phyloP scores from a whole-genome alignment of 2,797 vertebrate species.

The Typhlichthys subterraneus region DNA sequence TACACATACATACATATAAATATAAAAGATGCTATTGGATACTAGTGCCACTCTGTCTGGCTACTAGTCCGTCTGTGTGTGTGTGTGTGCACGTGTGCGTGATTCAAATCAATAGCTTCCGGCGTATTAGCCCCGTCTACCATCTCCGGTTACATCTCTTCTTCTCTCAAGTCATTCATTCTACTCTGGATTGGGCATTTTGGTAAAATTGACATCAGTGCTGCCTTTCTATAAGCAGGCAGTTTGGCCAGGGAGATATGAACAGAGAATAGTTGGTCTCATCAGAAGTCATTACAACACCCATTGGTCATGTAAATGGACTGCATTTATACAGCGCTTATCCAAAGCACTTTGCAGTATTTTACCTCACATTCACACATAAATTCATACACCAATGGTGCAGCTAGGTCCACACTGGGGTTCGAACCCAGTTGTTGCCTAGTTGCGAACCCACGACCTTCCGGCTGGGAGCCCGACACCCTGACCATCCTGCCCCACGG shows the following conservation, averaged over 20 bases:
- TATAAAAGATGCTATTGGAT: neutral
- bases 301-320: neutral
- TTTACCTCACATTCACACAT: too few species aligned
- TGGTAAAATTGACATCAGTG: neutral
- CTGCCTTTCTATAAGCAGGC: constrained; percentile 12
- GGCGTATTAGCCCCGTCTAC: neutral
- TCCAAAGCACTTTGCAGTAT: neutral
- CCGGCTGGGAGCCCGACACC: too few species aligned
- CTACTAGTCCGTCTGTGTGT: constrained; percentile 1
- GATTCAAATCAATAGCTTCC: constrained; percentile 3
- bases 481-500: too few species aligned
- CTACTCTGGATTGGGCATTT: too few species aligned
- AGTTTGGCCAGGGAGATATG: constrained; percentile 55
- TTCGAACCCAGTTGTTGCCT: too few species aligned
- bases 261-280: constrained; percentile 34
- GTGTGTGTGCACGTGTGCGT: neutral
- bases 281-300: constrained; percentile 21
- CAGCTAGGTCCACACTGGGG: too few species aligned
- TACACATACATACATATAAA: too few species aligned
- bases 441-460: too few species aligned
- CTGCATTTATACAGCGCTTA: too few species aligned
- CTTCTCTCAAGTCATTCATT: neutral
- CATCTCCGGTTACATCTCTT: neutral
- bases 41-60: neutral
- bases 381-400: too few species aligned